Base-by-base conservation (phyloP, 2,797 vertebrate genomes). In the Xyrichtys novacula region DNA sequence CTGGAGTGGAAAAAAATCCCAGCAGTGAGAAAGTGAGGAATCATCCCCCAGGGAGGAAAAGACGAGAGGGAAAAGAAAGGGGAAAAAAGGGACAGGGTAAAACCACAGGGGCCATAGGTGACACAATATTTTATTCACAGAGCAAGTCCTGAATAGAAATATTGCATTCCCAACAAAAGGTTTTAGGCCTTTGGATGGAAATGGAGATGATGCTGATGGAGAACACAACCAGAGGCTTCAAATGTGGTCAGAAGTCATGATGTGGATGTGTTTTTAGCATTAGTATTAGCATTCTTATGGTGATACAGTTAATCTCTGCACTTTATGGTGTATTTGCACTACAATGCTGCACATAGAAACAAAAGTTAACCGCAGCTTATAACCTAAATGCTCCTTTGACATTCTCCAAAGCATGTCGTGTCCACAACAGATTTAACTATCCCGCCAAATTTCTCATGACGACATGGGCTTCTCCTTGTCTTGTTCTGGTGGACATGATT, bases 81-180 rank as follows among this genome's bases (percentile, higher is more conserved):
- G 59, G 39, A 20, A 71, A 80, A 26, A 80, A 72, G 94, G 86
- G 80, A 88, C 81, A 91, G 91, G 90, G 91, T 96, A 95, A 96
- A 98, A 96, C 94, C 96, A 97, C 96, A 94, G 90, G 95, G 96
- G 91, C 95, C 94, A 97, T 85, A 91, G 83, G 86, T 89, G 73
- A 95, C 94, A 81, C 96, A 98, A 98, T 98, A 98, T 98, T 98
- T 99, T 98, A 98, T 98, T 98, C 97, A 97, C 95, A 94, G 88
- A 92, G 85, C 88, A 82, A 93, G 91, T 86, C 94, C 95, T 97
- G 97, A 98, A 98, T 98, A 97, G 96, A 98, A 97, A 98, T 98
- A 98, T 98, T 98, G 97, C 92, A 92, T 88, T 92, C 67, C 52
- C 40, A 86, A 86, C 68, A 81, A 88, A 89, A 81, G 46, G 66